Conservation (phyloP, 2,888 invertebrate species). For the Polia nebulosa region DNA sequence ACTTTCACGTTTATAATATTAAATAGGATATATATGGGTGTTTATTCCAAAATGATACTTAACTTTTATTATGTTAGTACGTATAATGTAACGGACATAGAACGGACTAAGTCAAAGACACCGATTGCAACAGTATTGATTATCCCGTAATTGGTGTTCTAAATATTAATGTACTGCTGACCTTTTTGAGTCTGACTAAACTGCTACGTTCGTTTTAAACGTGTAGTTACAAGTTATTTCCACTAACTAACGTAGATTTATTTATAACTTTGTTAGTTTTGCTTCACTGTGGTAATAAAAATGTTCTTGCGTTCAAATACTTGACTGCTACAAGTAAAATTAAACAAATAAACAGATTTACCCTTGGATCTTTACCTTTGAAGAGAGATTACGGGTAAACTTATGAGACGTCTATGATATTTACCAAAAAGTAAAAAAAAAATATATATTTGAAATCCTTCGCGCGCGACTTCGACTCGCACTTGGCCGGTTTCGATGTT, state of each 20-base stretch:
- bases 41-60: too few species aligned
- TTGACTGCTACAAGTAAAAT: not conserved
- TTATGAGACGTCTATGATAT: too few species aligned
- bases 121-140: constrained; percentile 76
- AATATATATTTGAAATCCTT: too few species aligned
- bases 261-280: too few species aligned
- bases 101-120: constrained; percentile 41
- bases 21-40: too few species aligned
- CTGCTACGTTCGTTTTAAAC: not conserved
- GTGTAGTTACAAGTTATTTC: not conserved
- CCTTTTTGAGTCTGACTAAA: constrained; percentile 13
- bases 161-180: constrained; percentile 65
- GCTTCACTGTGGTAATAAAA: not conserved
- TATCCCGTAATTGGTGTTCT: constrained; percentile 69
- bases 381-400: too few species aligned
- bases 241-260: not conserved
- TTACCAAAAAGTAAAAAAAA: too few species aligned
- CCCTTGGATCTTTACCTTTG: too few species aligned
- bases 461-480: too few species aligned
- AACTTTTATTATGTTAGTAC: not conserved
- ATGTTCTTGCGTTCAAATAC: not conserved
- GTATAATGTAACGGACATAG: constrained; percentile 26
- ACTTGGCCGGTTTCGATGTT: too few species aligned
- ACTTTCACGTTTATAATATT: not conserved
- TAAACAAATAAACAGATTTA: not conserved